phyloP scores from a whole-genome alignment of 2,888 invertebrate species.

The Chydorus sphaericus region DNA sequence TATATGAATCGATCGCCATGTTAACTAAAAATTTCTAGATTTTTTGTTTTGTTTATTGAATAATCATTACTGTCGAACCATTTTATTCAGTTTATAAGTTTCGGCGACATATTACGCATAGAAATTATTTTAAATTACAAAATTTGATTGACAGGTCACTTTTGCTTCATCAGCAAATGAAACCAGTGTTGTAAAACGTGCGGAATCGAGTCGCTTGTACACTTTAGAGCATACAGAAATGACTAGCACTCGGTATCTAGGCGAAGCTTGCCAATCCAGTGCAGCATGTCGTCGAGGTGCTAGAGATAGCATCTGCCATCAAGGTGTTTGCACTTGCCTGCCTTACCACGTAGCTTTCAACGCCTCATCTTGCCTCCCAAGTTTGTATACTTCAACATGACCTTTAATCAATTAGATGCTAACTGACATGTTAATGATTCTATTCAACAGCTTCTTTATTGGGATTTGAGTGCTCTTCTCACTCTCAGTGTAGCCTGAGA shows the following conservation, averaged over 20 bases:
- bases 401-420: not conserved
- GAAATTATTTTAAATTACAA: too few relatives aligned
- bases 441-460: constrained; percentile 56
- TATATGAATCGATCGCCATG: too few relatives aligned
- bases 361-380: constrained; percentile 62
- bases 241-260: constrained; percentile 30
- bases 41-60: too few relatives aligned
- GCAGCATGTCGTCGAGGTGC: constrained; percentile 46
- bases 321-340: constrained; percentile 62
- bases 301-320: constrained; percentile 46
- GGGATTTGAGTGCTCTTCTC: constrained; percentile 65
- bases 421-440: constrained; percentile 11
- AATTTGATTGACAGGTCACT: too few relatives aligned
- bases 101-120: too few relatives aligned
- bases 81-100: too few relatives aligned
- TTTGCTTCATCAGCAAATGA: too few relatives aligned
- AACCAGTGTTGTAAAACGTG: too few relatives aligned
- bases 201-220: too few relatives aligned
- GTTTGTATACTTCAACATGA: constrained; percentile 43
- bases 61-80: too few relatives aligned
- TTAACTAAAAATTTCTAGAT: too few relatives aligned
- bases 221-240: not conserved
- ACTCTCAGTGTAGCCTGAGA: constrained; percentile 73
- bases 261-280: constrained; percentile 45
- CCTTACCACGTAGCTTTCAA: constrained; percentile 68